A percentile compares a stretch with the other conserved stretches of the same genome.
These are phyloP conservation scores for Buteo buteo DNA, from an alignment of 2,113 vertebrate species.

Conservation along the genomic window DNA sequence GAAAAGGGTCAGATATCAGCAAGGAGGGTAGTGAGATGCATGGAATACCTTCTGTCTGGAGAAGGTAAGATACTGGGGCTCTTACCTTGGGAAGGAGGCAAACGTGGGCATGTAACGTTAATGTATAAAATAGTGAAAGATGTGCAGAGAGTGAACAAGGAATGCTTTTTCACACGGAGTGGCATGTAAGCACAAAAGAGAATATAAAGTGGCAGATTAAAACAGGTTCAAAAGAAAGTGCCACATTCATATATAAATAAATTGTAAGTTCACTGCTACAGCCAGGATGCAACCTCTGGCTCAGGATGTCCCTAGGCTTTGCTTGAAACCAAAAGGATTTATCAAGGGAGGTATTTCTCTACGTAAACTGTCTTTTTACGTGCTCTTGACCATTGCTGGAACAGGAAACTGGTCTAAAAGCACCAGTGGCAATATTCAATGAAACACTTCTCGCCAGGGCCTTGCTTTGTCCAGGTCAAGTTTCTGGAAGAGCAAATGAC, in stretches of 20 bases:
- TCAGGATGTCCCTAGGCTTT: not conserved
- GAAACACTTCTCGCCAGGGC: not conserved
- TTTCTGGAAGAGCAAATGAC: not conserved
- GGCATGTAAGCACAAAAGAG: not conserved
- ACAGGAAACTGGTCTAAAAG: not conserved
- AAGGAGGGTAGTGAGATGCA: not conserved
- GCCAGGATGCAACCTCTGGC: not conserved
- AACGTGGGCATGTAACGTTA: not conserved
- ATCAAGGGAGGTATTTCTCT: not conserved
- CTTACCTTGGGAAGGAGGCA: not conserved
- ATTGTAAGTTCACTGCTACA: not conserved
- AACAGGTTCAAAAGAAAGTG: not conserved
- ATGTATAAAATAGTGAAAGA: not conserved
- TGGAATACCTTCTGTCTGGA: not conserved
- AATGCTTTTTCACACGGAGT: not conserved
- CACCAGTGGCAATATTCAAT: not conserved
- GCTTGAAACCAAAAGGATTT: not conserved
- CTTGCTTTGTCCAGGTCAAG: not conserved
- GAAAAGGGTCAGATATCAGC: not conserved
- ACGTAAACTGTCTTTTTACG: not conserved
- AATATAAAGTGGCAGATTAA: not conserved
- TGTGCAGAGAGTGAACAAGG: not conserved
- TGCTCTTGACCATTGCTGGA: not conserved
- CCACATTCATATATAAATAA: not conserved
- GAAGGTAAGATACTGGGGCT: not conserved